phyloP scores from a whole-genome alignment of 2,797 vertebrate species.

The Agapornis canus region DNA sequence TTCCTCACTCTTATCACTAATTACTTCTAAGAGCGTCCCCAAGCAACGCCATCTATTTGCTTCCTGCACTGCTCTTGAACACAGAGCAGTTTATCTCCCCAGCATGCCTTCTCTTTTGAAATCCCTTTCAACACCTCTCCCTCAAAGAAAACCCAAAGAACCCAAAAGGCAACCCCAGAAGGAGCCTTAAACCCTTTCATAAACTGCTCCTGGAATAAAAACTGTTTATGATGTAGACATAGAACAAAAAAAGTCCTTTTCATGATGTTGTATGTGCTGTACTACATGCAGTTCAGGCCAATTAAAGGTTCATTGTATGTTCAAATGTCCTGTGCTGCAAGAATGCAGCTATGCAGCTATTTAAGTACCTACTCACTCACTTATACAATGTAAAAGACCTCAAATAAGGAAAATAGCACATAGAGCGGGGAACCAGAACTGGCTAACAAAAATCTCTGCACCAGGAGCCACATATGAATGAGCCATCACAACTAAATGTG shows the following conservation, averaged over 20 bases:
- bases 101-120: conserved; percentile 22
- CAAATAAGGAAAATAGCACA: fast-evolving
- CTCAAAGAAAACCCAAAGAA: not conserved
- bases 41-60: not conserved
- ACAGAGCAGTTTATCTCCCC: conserved; percentile 12
- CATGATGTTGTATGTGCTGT: not conserved
- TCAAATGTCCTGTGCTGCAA: not conserved
- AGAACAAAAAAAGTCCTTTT: not conserved
- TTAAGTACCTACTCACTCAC: not conserved
- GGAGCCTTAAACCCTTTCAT: not conserved
- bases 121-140: conserved; percentile 1
- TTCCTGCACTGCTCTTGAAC: conserved; percentile 32
- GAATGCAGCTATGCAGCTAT: not conserved
- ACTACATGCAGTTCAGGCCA: not conserved
- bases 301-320: not conserved
- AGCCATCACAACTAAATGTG: not conserved
- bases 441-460: not conserved
- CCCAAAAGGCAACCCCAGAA: not conserved
- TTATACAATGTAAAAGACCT: not conserved
- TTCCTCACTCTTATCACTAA: conserved; percentile 22
- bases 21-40: conserved; percentile 33
- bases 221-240: not conserved
- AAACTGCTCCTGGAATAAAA: not conserved
- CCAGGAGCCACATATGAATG: fast-evolving
- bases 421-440: not conserved